These are phyloP conservation scores for Agrenia bidenticulata DNA, from an alignment of 2,888 invertebrate species.

Conservation along the genomic window DNA sequence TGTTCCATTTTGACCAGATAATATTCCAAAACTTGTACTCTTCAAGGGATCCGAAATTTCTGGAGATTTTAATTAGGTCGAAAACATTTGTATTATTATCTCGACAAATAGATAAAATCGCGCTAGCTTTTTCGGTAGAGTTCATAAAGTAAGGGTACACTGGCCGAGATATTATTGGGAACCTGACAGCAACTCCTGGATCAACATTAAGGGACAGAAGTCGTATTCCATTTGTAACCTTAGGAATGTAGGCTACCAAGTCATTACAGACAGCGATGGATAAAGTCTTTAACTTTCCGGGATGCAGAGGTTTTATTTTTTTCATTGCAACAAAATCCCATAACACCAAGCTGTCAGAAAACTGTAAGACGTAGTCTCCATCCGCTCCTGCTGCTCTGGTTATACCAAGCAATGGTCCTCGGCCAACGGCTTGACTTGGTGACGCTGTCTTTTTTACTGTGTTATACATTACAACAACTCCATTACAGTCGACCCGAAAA, in stretches of 20 bases:
- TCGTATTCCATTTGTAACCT: constrained; percentile 41
- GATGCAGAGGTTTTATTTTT: constrained; percentile 41
- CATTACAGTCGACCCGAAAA: constrained; percentile 48
- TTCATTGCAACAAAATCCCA: constrained; percentile 46
- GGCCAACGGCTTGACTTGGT: constrained; percentile 46
- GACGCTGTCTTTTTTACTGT: constrained; percentile 52
- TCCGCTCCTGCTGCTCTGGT: constrained; percentile 30
- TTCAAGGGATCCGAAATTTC: constrained; percentile 36
- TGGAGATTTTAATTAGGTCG: constrained; percentile 25
- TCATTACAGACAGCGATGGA: constrained; percentile 43
- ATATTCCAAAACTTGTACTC: constrained; percentile 47
- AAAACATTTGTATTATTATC: constrained; percentile 20
- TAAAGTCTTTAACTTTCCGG: constrained; percentile 40
- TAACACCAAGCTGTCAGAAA: constrained; percentile 44
- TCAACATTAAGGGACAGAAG: constrained; percentile 42
- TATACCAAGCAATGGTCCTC: constrained; percentile 44
- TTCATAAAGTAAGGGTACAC: constrained; percentile 35
- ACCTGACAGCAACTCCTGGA: constrained; percentile 17
- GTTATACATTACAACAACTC: constrained; percentile 49
- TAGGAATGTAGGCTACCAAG: constrained; percentile 46
- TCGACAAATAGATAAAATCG: constrained; percentile 23
- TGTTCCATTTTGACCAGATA: constrained; percentile 27
- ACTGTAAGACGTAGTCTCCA: constrained; percentile 43
- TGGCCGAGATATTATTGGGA: constrained; percentile 21
- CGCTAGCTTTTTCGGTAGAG: constrained; percentile 31